Evolutionary conservation across 2,797 vertebrate species (phyloP).

Genomic region (Borostomias antarcticus): DNA sequence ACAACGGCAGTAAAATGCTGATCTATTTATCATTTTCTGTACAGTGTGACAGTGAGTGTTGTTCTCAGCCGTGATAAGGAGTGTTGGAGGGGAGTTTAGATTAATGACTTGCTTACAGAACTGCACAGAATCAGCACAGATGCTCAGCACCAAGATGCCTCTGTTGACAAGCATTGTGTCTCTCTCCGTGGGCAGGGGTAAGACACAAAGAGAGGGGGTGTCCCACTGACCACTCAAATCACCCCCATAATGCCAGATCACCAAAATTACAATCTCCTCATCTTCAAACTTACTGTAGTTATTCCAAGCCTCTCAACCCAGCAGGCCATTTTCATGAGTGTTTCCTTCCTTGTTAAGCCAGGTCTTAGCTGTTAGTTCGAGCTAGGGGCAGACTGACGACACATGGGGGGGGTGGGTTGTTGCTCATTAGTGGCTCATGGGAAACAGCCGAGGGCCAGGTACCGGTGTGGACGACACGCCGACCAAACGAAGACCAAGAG

Average conservation of each 20-base stretch:
- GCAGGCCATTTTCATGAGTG: slow-evolving; percentile 7
- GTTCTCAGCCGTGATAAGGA: slow-evolving; percentile 60
- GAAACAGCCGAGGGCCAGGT: no score
- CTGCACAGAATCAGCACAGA: slow-evolving; percentile 55
- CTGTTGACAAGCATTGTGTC: slow-evolving; percentile 75
- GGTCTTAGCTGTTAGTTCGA: no score
- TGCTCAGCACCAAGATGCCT: slow-evolving; percentile 70
- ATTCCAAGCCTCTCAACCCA: slow-evolving; percentile 53
- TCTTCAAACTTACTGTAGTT: slow-evolving; percentile 64
- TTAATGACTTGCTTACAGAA: slow-evolving; percentile 68
- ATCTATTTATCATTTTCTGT: slow-evolving; percentile 63
- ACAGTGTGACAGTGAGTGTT: slow-evolving; percentile 54
- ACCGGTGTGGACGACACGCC: no score
- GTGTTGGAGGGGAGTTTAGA: slow-evolving; percentile 49
- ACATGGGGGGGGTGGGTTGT: no score
- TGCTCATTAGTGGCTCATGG: no score
- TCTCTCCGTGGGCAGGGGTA: slow-evolving; percentile 55
- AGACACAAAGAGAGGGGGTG: slow-evolving; percentile 32
- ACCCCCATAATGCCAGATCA: slow-evolving; percentile 50
- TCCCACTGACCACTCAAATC: slow-evolving; percentile 43
- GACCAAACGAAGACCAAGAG: no score
- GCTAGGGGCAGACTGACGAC: no score
- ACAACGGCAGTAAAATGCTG: slow-evolving; percentile 35
- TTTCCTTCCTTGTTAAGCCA: no score
- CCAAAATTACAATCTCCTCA: slow-evolving; percentile 66